These are phyloP conservation scores for Microtus richardsoni DNA, from an alignment of 2,113 vertebrate genomes.

Conservation along the genomic window DNA sequence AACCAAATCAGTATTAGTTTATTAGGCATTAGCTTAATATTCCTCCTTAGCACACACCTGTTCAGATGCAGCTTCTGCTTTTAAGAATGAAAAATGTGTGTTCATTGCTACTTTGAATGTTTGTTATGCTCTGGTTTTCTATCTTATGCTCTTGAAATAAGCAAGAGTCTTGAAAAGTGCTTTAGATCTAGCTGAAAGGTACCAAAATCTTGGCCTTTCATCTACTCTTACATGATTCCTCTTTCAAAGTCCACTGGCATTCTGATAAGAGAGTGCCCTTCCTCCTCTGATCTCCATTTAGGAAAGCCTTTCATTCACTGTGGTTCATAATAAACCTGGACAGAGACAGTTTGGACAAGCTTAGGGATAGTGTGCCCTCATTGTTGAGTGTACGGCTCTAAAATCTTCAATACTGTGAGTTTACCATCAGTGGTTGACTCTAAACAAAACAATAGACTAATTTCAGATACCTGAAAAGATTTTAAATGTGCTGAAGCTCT, in stretches of 20 bases:
- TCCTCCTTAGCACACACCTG: neutral
- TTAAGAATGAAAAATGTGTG: neutral
- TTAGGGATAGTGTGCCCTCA: neutral
- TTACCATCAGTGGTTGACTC: neutral
- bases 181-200: neutral
- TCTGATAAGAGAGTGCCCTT: neutral
- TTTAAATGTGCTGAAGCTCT: neutral
- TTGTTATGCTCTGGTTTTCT: neutral
- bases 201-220: neutral
- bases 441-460: neutral
- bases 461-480: neutral
- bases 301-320: constrained; percentile 36
- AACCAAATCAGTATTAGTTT: neutral
- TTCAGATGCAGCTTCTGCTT: neutral
- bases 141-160: neutral
- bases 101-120: neutral
- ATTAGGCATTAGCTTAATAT: neutral
- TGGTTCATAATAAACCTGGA: constrained; percentile 30
- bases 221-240: constrained; percentile 46
- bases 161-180: neutral
- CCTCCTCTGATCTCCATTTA: constrained; percentile 15
- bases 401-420: neutral
- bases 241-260: constrained; percentile 26
- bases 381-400: neutral
- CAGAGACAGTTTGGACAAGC: neutral